Percentiles rank a stretch among this genome's conserved stretches.
Conservation (phyloP, 2,888 invertebrate genomes). For the Nemurella pictetii region DNA sequence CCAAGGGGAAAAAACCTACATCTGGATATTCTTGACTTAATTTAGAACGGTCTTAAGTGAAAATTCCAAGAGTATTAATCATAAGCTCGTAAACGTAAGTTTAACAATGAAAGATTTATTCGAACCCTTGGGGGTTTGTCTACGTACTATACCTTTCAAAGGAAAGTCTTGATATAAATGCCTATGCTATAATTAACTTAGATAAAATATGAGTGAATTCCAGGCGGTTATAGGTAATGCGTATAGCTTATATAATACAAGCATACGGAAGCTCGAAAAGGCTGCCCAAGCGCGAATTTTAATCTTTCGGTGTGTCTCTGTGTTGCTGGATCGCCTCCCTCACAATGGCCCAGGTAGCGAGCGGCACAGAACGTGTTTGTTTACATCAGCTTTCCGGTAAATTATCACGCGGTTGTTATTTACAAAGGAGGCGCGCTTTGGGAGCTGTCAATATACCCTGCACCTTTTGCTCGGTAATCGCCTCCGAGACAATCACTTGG, state of each 20-base stretch:
- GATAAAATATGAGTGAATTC: not conserved
- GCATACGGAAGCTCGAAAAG: not conserved
- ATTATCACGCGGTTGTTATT: not conserved
- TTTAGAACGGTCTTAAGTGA: slow-evolving; percentile 16
- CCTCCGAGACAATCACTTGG: not conserved
- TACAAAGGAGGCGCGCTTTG: not conserved
- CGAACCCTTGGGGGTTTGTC: not conserved
- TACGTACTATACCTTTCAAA: not conserved
- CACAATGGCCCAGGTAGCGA: not conserved
- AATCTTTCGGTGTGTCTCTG: no score
- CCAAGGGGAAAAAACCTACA: not conserved
- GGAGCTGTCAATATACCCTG: slow-evolving; percentile 14
- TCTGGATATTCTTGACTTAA: slow-evolving; percentile 24
- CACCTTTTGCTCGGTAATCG: slow-evolving; percentile 19
- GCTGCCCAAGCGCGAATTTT: no score
- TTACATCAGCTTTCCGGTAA: not conserved
- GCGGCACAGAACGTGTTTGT: not conserved
- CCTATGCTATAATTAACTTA: not conserved
- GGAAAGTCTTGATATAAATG: not conserved
- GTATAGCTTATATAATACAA: not conserved
- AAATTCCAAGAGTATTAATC: slow-evolving; percentile 29
- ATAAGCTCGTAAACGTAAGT: not conserved
- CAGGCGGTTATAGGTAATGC: not conserved
- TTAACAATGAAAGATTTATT: not conserved
- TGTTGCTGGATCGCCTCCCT: no score